Evolutionary conservation across 2,888 invertebrate genomes (phyloP).

Genomic region (Apamea epomidion): DNA sequence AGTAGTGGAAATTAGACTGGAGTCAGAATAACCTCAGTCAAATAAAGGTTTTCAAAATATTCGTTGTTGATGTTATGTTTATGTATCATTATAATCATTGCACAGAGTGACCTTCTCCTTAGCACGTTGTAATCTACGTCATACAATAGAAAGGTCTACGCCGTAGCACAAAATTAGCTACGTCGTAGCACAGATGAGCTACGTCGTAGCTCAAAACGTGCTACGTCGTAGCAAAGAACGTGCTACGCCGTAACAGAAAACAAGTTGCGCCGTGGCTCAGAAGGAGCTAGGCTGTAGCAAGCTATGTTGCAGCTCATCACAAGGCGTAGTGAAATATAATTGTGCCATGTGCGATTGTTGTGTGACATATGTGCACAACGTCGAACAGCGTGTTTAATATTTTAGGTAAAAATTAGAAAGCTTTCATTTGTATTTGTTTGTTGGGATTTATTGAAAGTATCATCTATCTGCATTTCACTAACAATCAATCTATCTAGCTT

Average conservation of each 20-base stretch:
- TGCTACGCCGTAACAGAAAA: background rate
- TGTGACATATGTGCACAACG: no score
- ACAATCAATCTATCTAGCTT: no score
- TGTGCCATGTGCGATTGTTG: no score
- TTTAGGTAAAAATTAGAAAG: no score
- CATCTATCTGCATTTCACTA: no score
- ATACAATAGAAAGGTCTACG: background rate
- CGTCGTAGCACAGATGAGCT: background rate
- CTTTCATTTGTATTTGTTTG: no score
- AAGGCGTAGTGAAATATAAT: background rate
- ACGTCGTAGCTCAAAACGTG: no score
- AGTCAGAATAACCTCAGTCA: background rate
- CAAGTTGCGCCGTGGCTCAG: background rate
- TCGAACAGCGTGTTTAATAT: no score
- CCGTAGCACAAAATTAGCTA: background rate
- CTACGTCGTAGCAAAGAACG: background rate
- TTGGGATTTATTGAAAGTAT: no score
- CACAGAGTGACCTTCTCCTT: background rate
- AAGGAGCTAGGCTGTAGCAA: background rate
- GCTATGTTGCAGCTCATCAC: background rate
- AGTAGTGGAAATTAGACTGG: background rate
- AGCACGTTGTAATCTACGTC: background rate
- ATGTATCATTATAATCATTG: background rate
- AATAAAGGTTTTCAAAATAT: background rate
- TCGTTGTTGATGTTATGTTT: background rate